Evolutionary conservation across 2,113 vertebrate species (phyloP).

Genomic region (Platysternon megacephalum): DNA sequence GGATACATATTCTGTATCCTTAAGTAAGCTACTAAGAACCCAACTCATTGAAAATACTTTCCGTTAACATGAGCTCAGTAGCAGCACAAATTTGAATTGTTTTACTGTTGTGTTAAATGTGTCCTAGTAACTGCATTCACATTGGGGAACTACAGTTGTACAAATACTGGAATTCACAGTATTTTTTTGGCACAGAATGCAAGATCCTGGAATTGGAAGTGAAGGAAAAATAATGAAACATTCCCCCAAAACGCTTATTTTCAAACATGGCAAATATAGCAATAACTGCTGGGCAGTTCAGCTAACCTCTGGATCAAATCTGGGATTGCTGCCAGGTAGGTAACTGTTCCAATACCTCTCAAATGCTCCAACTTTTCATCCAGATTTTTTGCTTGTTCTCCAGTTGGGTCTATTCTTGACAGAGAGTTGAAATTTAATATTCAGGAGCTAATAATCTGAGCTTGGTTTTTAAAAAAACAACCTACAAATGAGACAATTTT

Average conservation of each 20-base stretch:
- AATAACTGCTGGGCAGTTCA: not conserved
- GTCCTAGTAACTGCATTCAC: not conserved
- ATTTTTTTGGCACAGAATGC: not conserved
- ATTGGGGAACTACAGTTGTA: not conserved
- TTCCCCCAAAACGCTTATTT: not conserved
- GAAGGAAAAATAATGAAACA: not conserved
- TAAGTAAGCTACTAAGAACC: not conserved
- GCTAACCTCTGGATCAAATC: not conserved
- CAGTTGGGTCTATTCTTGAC: not conserved
- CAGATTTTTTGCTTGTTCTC: not conserved
- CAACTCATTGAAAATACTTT: conserved; percentile 7
- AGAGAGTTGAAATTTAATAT: not conserved
- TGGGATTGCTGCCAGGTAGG: not conserved
- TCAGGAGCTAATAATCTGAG: not conserved
- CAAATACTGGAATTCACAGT: not conserved
- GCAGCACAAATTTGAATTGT: not conserved
- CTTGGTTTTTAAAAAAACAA: not conserved
- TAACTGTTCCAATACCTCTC: not conserved
- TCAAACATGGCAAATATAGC: not conserved
- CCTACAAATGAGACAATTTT: not conserved
- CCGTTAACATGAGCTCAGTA: not conserved
- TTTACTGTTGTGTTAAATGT: not conserved
- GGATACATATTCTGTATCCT: not conserved
- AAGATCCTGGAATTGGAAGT: fast-evolving
- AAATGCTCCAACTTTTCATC: not conserved